Percentiles rank a stretch among this genome's conserved stretches.
Evolutionary conservation across 53 echinoderm and acorn worm species (phyloP).

Genomic region (Echinarachnius parma): DNA sequence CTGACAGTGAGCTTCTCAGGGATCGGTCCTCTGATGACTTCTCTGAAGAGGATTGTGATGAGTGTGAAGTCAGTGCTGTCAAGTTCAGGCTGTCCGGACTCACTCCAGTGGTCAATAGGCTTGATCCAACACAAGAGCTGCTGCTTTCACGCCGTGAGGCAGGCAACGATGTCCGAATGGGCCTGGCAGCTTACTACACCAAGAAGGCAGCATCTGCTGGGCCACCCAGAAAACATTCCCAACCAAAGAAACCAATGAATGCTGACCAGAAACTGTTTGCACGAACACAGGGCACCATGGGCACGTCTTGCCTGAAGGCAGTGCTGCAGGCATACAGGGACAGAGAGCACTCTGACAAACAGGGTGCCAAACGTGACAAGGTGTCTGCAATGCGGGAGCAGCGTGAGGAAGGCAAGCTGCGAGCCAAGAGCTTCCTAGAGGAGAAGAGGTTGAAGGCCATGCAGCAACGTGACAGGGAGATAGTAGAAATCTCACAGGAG

Average conservation of each 20-base stretch:
- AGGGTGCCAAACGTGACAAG: conserved; percentile 53
- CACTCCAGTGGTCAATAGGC: conserved; percentile 57
- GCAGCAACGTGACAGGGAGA: conserved; percentile 66
- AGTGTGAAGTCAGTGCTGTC: conserved; percentile 38
- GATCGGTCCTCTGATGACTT: conserved; percentile 38
- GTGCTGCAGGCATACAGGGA: conserved; percentile 95
- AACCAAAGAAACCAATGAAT: conserved; percentile 61
- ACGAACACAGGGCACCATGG: conserved; percentile 91
- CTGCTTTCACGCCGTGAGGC: conserved; percentile 74
- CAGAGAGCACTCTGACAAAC: conserved; percentile 64
- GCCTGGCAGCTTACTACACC: conserved; percentile 4
- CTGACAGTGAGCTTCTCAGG: conserved; percentile 57
- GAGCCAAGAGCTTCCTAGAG: conserved; percentile 70
- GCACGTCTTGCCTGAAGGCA: conserved; percentile 86
- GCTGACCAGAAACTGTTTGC: conserved; percentile 91
- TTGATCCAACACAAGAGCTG: conserved; percentile 70
- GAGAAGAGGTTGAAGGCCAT: conserved; percentile 73
- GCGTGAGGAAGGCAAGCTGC: conserved; percentile 55
- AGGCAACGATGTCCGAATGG: conserved; percentile 71
- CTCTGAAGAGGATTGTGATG: conserved; percentile 56
- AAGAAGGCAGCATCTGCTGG: conserved; percentile 33
- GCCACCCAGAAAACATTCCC: conserved; percentile 40
- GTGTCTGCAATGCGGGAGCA: conserved; percentile 64
- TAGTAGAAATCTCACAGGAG: conserved; percentile 44
- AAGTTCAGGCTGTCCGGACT: conserved; percentile 77